phyloP scores from a whole-genome alignment of 2,888 invertebrate species.

The Biston betularia region DNA sequence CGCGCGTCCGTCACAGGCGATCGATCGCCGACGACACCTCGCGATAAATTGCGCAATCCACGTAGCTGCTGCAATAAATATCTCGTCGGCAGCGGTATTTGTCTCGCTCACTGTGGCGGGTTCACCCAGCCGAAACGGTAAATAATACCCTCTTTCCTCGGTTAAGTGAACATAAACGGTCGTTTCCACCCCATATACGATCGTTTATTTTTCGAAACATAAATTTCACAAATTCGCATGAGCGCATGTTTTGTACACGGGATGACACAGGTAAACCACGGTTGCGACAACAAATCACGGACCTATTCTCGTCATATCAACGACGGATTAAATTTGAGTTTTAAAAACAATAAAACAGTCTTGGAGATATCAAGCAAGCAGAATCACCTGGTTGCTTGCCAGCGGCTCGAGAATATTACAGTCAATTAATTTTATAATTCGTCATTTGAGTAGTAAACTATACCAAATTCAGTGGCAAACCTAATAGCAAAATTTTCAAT shows the following conservation, averaged over 20 bases:
- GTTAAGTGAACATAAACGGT: slow-evolving; percentile 86
- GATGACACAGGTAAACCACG: slow-evolving; percentile 58
- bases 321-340: neutral
- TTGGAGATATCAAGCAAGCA: neutral
- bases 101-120: slow-evolving; percentile 85
- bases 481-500: no score
- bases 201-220: slow-evolving; percentile 85
- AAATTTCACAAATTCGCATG: slow-evolving; percentile 81
- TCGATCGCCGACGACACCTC: slow-evolving; percentile 85
- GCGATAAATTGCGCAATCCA: slow-evolving; percentile 86
- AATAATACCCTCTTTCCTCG: slow-evolving; percentile 86
- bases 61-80: slow-evolving; percentile 84
- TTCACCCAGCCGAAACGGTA: slow-evolving; percentile 85
- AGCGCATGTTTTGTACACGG: slow-evolving; percentile 66
- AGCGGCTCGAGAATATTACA: no score
- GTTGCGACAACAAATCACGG: slow-evolving; percentile 46
- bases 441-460: no score
- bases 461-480: no score
- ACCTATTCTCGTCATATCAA: slow-evolving; percentile 12
- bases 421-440: no score
- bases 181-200: slow-evolving; percentile 86
- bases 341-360: neutral
- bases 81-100: slow-evolving; percentile 80
- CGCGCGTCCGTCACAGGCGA: slow-evolving; percentile 79
- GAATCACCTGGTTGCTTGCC: neutral